Percentiles rank a stretch among this genome's conserved stretches.
Evolutionary conservation across 2,888 invertebrate genomes (phyloP).

Genomic region (Nymphalis polychloros): DNA sequence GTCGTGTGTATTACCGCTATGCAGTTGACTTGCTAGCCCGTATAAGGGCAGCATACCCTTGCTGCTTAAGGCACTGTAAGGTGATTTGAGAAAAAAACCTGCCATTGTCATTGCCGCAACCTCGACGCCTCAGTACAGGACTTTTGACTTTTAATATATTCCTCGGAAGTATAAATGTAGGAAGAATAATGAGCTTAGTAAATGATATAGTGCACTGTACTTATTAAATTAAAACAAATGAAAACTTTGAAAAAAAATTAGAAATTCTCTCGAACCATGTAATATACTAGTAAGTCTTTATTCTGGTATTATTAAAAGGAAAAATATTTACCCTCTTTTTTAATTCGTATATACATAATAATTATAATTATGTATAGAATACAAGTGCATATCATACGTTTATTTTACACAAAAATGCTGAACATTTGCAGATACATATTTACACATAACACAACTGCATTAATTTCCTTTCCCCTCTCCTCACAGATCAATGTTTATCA

Average conservation of each 20-base stretch:
- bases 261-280: too few species aligned
- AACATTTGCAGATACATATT: neutral
- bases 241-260: neutral
- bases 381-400: too few species aligned
- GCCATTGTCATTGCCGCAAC: constrained; percentile 64
- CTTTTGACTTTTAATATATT: constrained; percentile 54
- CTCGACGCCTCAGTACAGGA: constrained; percentile 46
- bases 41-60: constrained; percentile 63
- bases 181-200: neutral
- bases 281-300: too few species aligned
- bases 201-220: neutral
- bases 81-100: constrained; percentile 59
- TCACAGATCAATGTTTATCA: neutral
- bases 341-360: too few species aligned
- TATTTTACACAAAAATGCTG: too few species aligned
- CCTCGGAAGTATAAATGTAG: constrained; percentile 4
- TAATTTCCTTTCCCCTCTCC: neutral
- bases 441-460: neutral
- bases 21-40: constrained; percentile 43
- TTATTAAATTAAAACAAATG: neutral
- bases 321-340: too few species aligned
- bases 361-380: too few species aligned
- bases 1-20: constrained; percentile 13
- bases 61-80: constrained; percentile 64
- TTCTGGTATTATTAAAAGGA: too few species aligned